phyloP scores from a whole-genome alignment of 2,888 invertebrate genomes.

The Sinhomidia bicolor region DNA sequence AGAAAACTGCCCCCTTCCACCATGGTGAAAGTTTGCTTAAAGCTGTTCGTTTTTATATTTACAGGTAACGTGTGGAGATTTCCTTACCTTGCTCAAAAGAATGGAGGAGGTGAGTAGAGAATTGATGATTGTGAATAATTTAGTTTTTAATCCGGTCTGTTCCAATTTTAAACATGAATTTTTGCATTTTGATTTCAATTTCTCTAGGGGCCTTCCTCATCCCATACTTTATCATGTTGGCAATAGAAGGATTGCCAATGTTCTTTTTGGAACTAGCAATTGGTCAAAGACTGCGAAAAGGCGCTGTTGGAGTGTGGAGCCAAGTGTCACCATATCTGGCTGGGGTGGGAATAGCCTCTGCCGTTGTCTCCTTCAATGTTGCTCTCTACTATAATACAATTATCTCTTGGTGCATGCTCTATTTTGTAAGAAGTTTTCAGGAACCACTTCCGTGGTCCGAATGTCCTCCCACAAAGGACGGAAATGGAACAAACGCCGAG shows the following conservation, averaged over 20 bases:
- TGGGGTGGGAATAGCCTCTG: conserved; percentile 96
- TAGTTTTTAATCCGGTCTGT: neutral
- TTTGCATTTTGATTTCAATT: neutral
- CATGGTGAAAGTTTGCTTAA: too few relatives aligned
- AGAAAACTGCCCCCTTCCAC: too few relatives aligned
- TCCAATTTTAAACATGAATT: neutral
- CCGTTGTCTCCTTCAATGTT: conserved; percentile 97
- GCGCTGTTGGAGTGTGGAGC: conserved; percentile 97
- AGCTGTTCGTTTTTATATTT: too few relatives aligned
- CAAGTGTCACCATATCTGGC: conserved; percentile 84
- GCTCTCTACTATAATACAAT: conserved; percentile 99
- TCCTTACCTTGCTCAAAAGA: conserved; percentile 96
- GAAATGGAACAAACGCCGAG: conserved; percentile 81
- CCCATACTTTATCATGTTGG: conserved; percentile 97
- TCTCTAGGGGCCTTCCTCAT: conserved; percentile 92
- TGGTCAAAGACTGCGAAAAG: conserved; percentile 95
- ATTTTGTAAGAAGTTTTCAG: conserved; percentile 96
- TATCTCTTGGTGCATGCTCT: conserved; percentile 98
- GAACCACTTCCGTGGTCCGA: conserved; percentile 95
- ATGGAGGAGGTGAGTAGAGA: conserved; percentile 88
- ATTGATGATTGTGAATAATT: neutral
- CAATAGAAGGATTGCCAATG: conserved; percentile 96
- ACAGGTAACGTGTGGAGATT: conserved; percentile 99
- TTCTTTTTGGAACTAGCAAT: conserved; percentile 98
- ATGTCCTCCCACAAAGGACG: conserved; percentile 85